Evolutionary conservation across 2,888 invertebrate genomes (phyloP), one percentile per base, ranked within the genome.

Genomic region (Willowsia nigromaculata): DNA sequence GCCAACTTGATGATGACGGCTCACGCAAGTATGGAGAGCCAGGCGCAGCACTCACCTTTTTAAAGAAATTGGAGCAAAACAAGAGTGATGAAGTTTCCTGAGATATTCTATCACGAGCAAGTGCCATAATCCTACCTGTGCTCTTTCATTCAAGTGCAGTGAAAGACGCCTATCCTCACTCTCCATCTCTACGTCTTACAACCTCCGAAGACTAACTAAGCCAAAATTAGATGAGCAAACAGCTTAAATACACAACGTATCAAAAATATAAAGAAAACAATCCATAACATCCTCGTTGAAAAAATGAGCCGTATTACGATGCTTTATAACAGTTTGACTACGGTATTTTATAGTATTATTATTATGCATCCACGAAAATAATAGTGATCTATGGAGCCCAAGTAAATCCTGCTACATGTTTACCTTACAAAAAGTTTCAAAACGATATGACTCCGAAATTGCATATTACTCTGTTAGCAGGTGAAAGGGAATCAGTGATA

Each of bases 21-120:
- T 92, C 92, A 71, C 92, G 88, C 85, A 92, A 90, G 84, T 92
- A 92, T 11, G 92, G 92, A 4, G 92, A 92, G 27, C 92, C 92
- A 9, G 92, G 92, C 37, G 91, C 91, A 13, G 88, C 91, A 50
- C 91, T 90, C 53, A 90, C 91, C 92, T 91, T 74, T 62, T 56
- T 74, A n/a, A n/a, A n/a, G n/a, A 30, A 25, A 85, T 37, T 22
- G 18, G 22, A 22, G 68, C 65, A 27, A 15, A 68, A 83, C 53
- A 83, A 7, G 22, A 11, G 33, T 33, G 9, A 18, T 53, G 30
- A 25, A 80, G 59, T 43, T 83, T 65, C 25, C 0, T 40, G 13
- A 5, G 13, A 11, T 33, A 43, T 13, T 7, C 43, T 43, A 25
- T 43, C 71, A 25, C 11, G 9, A 40, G 25, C 43, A 43, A 43